Evolutionary conservation across 2,797 vertebrate species (phyloP).

Genomic region (Pipistrellus kuhlii): DNA sequence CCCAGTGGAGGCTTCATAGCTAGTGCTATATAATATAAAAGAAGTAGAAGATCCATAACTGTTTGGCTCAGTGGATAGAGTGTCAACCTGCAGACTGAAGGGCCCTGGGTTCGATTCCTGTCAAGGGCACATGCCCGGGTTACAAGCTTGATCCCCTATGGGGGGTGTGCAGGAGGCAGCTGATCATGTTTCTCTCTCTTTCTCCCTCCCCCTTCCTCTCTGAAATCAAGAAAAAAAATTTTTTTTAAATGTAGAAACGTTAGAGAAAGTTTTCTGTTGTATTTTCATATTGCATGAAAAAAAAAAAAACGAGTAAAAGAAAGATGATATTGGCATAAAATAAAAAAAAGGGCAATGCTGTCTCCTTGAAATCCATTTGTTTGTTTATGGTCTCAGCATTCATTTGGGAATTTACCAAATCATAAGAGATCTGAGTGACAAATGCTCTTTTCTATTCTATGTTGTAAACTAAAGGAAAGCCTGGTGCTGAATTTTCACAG

Average conservation of each 20-base stretch:
- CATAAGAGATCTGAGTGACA: slow-evolving; percentile 19
- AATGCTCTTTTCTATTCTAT: not conserved
- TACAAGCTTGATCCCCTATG: too few species aligned
- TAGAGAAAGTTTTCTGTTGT: slow-evolving; percentile 16
- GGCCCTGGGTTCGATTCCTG: too few species aligned
- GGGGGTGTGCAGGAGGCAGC: too few species aligned
- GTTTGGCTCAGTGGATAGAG: too few species aligned
- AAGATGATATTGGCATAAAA: slow-evolving; percentile 32
- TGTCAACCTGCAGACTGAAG: too few species aligned
- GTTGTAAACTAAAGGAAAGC: slow-evolving; percentile 38
- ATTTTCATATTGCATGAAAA: slow-evolving; percentile 52
- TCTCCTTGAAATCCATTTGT: slow-evolving; percentile 65
- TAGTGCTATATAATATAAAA: not conserved
- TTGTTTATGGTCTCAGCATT: slow-evolving; percentile 43
- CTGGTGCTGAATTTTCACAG: slow-evolving; percentile 43
- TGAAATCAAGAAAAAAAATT: too few species aligned
- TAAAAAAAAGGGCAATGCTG: slow-evolving; percentile 30
- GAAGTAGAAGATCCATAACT: too few species aligned
- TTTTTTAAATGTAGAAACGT: not conserved
- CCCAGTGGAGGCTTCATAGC: not conserved
- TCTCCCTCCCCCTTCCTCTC: too few species aligned
- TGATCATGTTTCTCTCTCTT: too few species aligned
- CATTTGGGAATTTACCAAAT: slow-evolving; percentile 53
- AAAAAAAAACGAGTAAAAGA: slow-evolving; percentile 30
- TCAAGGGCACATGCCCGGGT: too few species aligned